phyloP scores from a whole-genome alignment of 2,888 invertebrate species.

The Ligdia adustata region DNA sequence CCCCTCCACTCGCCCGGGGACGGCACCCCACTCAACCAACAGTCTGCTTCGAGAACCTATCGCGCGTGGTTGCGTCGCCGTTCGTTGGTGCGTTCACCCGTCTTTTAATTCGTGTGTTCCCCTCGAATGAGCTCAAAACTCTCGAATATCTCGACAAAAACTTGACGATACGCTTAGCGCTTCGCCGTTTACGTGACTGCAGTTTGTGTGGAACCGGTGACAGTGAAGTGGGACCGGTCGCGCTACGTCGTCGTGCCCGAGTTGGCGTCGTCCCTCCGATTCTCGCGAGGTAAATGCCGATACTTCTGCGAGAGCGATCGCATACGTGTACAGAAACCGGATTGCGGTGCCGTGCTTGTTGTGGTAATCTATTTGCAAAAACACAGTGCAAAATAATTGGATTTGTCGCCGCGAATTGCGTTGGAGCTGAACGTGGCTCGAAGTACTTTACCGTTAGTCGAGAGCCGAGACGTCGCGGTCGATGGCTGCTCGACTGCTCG shows the following conservation, averaged over 20 bases:
- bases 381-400: slow-evolving; percentile 49
- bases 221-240: slow-evolving; percentile 69
- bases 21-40: slow-evolving; percentile 46
- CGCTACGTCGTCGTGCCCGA: slow-evolving; percentile 72
- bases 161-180: slow-evolving; percentile 46
- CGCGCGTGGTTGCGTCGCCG: slow-evolving; percentile 49
- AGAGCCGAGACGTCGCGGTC: slow-evolving; percentile 52
- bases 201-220: slow-evolving; percentile 64
- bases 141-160: slow-evolving; percentile 48
- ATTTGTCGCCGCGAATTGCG: slow-evolving; percentile 45
- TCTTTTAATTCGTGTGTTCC: slow-evolving; percentile 72
- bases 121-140: slow-evolving; percentile 53
- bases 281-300: slow-evolving; percentile 76
- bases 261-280: slow-evolving; percentile 74
- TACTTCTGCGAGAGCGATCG: slow-evolving; percentile 67
- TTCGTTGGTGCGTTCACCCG: slow-evolving; percentile 52
- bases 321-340: slow-evolving; percentile 75
- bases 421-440: slow-evolving; percentile 53
- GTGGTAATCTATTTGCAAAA: slow-evolving; percentile 55
- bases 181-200: slow-evolving; percentile 52
- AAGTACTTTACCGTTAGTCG: slow-evolving; percentile 71
- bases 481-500: slow-evolving; percentile 56
- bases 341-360: slow-evolving; percentile 61
- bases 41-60: slow-evolving; percentile 66
- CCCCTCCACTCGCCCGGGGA: slow-evolving; percentile 57